These are phyloP conservation scores for Dermochelys coriacea DNA, from an alignment of 2,797 vertebrate genomes.

Conservation along the genomic window DNA sequence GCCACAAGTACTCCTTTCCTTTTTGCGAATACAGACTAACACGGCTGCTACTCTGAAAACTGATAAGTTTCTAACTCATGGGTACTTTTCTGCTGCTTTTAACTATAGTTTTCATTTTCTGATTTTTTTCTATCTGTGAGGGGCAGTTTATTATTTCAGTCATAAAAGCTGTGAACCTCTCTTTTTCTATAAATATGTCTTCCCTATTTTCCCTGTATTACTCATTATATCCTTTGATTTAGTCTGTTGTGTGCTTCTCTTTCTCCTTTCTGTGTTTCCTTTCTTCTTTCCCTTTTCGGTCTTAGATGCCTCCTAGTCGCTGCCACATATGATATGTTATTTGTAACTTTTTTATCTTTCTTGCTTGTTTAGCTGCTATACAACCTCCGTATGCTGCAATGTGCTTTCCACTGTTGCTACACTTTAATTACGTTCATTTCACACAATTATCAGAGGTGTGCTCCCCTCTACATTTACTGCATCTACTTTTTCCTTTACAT, in stretches of 20 bases:
- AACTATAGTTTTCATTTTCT: neutral
- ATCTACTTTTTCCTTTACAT: neutral
- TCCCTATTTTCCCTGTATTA: neutral
- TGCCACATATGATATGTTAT: neutral
- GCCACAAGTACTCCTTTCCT: too few species aligned
- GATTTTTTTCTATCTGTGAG: neutral
- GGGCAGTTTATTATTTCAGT: neutral
- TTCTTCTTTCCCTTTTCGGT: neutral
- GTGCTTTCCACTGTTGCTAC: too few species aligned
- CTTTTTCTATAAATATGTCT: neutral
- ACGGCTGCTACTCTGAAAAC: too few species aligned
- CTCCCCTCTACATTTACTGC: neutral
- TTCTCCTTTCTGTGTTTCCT: neutral
- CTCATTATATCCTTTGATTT: neutral
- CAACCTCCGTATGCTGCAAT: too few species aligned
- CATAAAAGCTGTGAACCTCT: neutral
- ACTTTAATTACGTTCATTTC: too few species aligned
- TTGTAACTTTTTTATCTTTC: neutral
- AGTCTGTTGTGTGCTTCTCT: neutral
- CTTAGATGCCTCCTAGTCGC: neutral
- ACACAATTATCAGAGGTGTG: too few species aligned
- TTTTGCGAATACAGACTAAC: too few species aligned
- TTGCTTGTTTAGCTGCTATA: neutral
- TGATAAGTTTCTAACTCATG: too few species aligned
- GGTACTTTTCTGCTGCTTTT: neutral